These are phyloP conservation scores for Hipposideros armiger DNA, from an alignment of 2,113 vertebrate genomes.

Conservation along the genomic window DNA sequence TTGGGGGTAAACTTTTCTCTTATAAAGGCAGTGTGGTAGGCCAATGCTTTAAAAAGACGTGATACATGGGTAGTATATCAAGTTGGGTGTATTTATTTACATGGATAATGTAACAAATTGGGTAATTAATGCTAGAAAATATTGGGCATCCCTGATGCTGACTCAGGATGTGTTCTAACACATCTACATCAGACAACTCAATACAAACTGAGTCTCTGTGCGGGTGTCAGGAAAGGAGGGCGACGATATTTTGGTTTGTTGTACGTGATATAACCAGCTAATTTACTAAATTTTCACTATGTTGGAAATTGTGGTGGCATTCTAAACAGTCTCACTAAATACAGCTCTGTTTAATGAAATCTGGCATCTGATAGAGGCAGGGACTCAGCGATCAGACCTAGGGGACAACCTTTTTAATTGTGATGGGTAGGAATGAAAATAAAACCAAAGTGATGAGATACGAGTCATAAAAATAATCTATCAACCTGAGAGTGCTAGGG, in stretches of 20 bases:
- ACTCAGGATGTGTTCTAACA: background rate
- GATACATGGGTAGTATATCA: background rate
- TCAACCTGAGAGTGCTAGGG: background rate
- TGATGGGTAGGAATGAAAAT: background rate
- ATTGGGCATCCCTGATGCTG: background rate
- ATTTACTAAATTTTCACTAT: background rate
- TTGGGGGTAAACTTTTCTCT: background rate
- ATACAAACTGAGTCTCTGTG: background rate
- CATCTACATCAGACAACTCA: background rate
- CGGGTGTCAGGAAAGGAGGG: background rate
- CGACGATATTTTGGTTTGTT: background rate
- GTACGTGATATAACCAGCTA: background rate
- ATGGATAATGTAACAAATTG: background rate
- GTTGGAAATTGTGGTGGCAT: background rate
- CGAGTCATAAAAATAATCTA: background rate
- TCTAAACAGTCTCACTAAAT: background rate
- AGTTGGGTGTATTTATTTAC: background rate
- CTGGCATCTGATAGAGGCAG: background rate
- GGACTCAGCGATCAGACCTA: background rate
- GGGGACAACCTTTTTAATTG: background rate
- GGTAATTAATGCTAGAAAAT: background rate
- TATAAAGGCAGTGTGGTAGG: background rate
- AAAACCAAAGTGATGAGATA: background rate
- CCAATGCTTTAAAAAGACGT: background rate
- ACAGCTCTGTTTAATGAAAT: background rate